phyloP scores from a whole-genome alignment of 37 sponge, comb jelly and placozoan genomes.

The Aphrocallistes beatrix region DNA sequence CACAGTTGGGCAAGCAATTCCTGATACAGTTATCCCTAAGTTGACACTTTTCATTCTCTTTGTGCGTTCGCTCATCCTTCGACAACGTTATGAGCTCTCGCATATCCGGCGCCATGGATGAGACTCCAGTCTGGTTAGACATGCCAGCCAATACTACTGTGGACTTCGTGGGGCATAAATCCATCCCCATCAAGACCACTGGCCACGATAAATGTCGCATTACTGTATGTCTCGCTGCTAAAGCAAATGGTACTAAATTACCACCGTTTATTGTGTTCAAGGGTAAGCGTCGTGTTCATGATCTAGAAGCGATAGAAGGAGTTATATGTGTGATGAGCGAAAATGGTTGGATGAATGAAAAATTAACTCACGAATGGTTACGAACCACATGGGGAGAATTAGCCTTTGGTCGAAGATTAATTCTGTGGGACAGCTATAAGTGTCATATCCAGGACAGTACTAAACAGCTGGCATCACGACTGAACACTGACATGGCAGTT shows the following conservation, averaged over 20 bases:
- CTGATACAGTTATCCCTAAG: constrained; percentile 27
- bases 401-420: constrained; percentile 26
- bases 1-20: constrained; percentile 24
- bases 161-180: constrained; percentile 23
- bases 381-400: constrained; percentile 28
- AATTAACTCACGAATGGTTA: constrained; percentile 38
- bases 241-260: constrained; percentile 37
- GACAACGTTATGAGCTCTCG: background rate
- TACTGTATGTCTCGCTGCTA: constrained; percentile 44
- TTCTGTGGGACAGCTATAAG: constrained; percentile 47
- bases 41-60: constrained; percentile 9
- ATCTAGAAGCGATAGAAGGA: constrained; percentile 18
- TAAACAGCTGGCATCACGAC: background rate
- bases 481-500: constrained; percentile 18
- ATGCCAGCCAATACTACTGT: constrained; percentile 47
- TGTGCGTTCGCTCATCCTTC: background rate
- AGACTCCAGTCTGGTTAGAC: constrained; percentile 52
- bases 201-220: constrained; percentile 46
- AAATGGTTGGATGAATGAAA: constrained; percentile 49
- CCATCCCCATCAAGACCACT: constrained; percentile 35
- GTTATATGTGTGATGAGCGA: constrained; percentile 23
- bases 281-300: constrained; percentile 26
- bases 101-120: constrained; percentile 34
- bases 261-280: constrained; percentile 48
- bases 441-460: constrained; percentile 30